Evolutionary conservation across 2,113 vertebrate genomes (phyloP).

Genomic region (Pseudopodoces humilis): DNA sequence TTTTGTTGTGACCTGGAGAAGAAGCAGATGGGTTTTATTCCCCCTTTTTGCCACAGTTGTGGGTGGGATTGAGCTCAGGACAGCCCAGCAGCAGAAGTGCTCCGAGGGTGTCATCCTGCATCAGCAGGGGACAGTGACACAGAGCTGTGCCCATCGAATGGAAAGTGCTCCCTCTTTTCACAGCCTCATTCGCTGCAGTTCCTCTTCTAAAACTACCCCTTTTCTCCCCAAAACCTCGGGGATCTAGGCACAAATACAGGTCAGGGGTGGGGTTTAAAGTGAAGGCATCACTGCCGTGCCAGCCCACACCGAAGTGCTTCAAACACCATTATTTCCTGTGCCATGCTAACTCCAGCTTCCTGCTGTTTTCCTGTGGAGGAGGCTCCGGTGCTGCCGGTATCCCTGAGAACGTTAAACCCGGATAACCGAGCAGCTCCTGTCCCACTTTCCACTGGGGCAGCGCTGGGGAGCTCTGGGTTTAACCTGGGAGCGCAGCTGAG

Average conservation of each 20-base stretch:
- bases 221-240: background rate
- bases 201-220: accelerated
- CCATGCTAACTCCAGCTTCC: accelerated
- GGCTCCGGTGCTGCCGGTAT: accelerated
- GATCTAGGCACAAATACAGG: background rate
- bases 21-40: accelerated
- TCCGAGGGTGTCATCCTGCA: background rate
- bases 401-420: background rate
- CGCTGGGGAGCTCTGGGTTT: background rate
- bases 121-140: background rate
- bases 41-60: accelerated
- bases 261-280: background rate
- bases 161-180: background rate
- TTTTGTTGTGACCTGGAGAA: background rate
- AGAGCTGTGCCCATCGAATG: background rate
- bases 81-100: background rate
- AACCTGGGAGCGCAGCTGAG: background rate
- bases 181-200: background rate
- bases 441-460: background rate
- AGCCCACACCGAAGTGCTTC: background rate
- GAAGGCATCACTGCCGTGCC: accelerated
- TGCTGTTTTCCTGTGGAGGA: background rate
- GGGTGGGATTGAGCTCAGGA: background rate
- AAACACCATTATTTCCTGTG: background rate
- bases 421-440: background rate